Evolutionary conservation across 2,888 invertebrate genomes (phyloP).

Genomic region (Drosophila fungiperda): DNA sequence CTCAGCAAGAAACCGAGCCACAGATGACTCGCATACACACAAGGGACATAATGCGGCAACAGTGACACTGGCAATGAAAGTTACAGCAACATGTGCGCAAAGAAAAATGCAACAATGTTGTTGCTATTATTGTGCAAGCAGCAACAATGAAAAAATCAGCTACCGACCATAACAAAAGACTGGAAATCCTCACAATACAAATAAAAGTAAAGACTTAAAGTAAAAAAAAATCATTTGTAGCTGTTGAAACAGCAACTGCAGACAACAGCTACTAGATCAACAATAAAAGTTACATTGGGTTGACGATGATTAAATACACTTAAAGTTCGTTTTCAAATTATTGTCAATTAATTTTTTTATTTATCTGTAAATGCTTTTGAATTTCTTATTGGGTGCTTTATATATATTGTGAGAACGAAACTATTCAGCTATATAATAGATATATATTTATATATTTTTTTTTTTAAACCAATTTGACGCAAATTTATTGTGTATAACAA

Average conservation of each 20-base stretch:
- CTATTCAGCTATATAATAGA: background rate
- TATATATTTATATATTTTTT: background rate
- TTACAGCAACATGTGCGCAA: conserved; percentile 57
- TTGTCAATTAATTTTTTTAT: background rate
- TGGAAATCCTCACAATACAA: background rate
- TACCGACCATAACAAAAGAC: conserved; percentile 33
- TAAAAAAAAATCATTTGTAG: background rate
- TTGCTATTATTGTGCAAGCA: conserved; percentile 57
- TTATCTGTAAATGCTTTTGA: background rate
- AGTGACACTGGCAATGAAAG: conserved; percentile 80
- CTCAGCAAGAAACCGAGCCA: conserved; percentile 47
- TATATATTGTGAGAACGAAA: background rate
- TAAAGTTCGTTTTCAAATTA: background rate
- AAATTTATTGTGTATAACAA: background rate
- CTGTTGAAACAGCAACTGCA: conserved; percentile 30
- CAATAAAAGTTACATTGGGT: background rate
- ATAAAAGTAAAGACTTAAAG: background rate
- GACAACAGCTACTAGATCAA: conserved; percentile 25
- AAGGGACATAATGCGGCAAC: conserved; percentile 50
- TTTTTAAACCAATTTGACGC: background rate
- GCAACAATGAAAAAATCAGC: conserved; percentile 64
- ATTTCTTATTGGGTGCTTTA: background rate
- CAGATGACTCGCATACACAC: conserved; percentile 36
- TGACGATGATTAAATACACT: background rate
- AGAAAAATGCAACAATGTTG: conserved; percentile 50